A percentile compares a stretch with the other conserved stretches of the same genome.
phyloP scores from a whole-genome alignment of 1,140 invertebrate species.

The Camponotus vicinus region DNA sequence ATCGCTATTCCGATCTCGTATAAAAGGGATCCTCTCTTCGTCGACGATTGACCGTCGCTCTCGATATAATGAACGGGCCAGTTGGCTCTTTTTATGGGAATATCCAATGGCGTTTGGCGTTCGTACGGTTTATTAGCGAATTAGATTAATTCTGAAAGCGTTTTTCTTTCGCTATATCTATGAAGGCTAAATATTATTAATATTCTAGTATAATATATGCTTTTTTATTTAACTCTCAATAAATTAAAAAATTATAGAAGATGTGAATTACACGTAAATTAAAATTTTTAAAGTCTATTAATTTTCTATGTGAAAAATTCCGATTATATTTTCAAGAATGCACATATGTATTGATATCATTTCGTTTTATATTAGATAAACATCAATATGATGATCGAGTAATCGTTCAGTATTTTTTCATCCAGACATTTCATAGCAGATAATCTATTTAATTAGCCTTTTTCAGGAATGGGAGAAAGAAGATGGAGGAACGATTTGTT shows the following conservation, averaged over 20 bases:
- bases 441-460: constrained; percentile 2
- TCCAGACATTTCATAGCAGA: not conserved
- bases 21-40: constrained; percentile 39
- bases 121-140: constrained; percentile 30
- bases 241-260: not conserved
- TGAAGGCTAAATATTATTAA: constrained; percentile 1
- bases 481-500: constrained; percentile 6
- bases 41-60: constrained; percentile 55
- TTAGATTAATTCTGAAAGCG: constrained; percentile 40
- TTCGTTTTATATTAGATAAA: not conserved
- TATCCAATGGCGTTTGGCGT: constrained; percentile 13
- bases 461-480: too few species aligned
- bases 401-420: not conserved
- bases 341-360: not conserved
- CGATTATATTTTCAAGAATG: not conserved
- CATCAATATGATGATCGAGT: not conserved
- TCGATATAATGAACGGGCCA: constrained; percentile 58
- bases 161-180: not conserved
- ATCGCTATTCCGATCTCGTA: constrained; percentile 63
- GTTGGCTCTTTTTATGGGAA: constrained; percentile 57
- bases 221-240: not conserved
- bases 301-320: not conserved
- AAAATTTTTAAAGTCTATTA: too few species aligned
- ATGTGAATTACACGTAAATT: too few species aligned
- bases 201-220: not conserved